Base-by-base conservation (phyloP, 1,140 invertebrate species). In the Euschistus heros region DNA sequence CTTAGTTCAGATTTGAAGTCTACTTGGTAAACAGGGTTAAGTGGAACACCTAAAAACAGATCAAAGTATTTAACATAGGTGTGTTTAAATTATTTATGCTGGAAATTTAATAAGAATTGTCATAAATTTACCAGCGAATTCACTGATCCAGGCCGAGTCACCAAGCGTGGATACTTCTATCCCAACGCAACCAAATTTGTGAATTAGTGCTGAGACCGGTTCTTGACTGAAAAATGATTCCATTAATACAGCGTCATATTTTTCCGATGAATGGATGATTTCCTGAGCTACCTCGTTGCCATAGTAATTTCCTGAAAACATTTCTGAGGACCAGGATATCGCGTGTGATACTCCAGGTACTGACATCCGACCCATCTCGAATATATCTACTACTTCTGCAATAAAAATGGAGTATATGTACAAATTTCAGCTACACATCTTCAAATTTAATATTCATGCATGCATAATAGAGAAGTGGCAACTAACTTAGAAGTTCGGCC, bases 11-110 rank as follows among this genome's bases (percentile, higher is more conserved):
- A 18, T 22, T 65, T 66, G 30, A 59, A 22, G 62, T 66, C 63
- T 4, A 66, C 42, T 37, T 67, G 60, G 55, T 66, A 72, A 7
- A 67, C 67, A 22, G 57, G 65, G 15, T 61, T 64, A 22, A 63
- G 47, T 22, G 65, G 62, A 22, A 70, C 67, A 20, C 66, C 67
- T 37, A 10, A 37, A 37, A 13, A 6, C 5, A 30, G 30, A 30
- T 30, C 8, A 30, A 30, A 30, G 30, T 30, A 8, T n/a, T n/a
- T n/a, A n/a, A n/a, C n/a, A n/a, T n/a, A n/a, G n/a, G n/a, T n/a
- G n/a, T n/a, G n/a, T n/a, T n/a, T n/a, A n/a, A n/a, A n/a, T n/a
- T n/a, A n/a, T n/a, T 30, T 30, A 30, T 37, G 13, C 7, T 13
- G 33, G 33, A 37, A 37, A 37, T 10, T 37, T 30, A 30, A 8